These are phyloP conservation scores for Poicephalus gulielmi DNA, from an alignment of 2,113 vertebrate species.

Conservation along the genomic window DNA sequence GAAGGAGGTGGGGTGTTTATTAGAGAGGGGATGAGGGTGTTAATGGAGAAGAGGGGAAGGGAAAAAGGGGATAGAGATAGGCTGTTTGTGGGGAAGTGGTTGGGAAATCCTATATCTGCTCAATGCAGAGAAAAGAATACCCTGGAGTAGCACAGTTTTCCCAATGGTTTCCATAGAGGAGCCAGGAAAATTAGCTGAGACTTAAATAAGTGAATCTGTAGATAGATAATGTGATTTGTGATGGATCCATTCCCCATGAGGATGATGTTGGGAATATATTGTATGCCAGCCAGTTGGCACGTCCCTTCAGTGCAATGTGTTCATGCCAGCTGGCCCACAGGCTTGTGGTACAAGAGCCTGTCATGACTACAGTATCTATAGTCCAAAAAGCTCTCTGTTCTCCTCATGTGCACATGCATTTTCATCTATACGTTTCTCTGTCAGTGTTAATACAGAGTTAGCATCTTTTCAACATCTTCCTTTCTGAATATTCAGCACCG, in stretches of 20 bases:
- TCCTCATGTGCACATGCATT: fast-evolving
- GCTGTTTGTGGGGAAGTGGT: neutral
- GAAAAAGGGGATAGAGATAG: neutral
- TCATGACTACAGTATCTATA: fast-evolving
- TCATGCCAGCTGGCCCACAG: neutral
- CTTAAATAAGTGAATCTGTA: neutral
- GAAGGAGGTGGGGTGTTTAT: neutral
- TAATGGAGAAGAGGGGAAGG: neutral
- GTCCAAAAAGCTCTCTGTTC: neutral
- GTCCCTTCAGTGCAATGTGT: neutral
- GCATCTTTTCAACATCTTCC: neutral
- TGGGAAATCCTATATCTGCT: neutral
- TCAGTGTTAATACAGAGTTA: neutral
- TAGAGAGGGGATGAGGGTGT: neutral
- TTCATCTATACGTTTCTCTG: neutral
- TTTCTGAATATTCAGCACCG: conserved; percentile 61
- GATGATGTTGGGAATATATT: neutral
- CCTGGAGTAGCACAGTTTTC: neutral
- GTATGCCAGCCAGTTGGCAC: neutral
- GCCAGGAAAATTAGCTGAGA: neutral
- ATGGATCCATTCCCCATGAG: neutral
- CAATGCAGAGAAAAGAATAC: neutral
- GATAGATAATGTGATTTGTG: neutral
- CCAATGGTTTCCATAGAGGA: neutral
- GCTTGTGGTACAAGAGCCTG: neutral